Base-by-base conservation (phyloP, 2,113 vertebrate species). In the Illadopsis cleaveri region DNA sequence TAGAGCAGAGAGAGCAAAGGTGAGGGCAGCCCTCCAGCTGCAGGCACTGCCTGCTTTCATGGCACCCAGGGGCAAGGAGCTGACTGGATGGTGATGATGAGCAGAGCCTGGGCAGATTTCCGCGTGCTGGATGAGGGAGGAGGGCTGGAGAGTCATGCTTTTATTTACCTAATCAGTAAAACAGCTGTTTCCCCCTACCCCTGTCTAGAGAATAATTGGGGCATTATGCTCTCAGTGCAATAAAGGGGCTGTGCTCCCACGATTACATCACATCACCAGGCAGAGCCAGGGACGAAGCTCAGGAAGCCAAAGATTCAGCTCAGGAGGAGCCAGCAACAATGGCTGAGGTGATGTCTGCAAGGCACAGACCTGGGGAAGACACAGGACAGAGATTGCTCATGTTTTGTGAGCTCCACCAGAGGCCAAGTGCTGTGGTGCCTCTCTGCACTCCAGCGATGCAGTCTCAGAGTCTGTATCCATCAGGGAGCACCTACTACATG, bases 311-410 rank as follows among this genome's bases (percentile, higher is more conserved):
- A 62, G 93, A 92, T 93, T 89, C 90, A 84, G 24, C 42, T 37
- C 79, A 61, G 45, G 48, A 85, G 69, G 78, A 83, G 94, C 94
- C 95, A 97, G 90, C 82, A 80, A 64, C 71, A 88, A 95, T 94
- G 68, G 73, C 89, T 97, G 95, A 97, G 96, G 96, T 91, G 94
- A 91, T 77, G 93, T 97, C 92, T 97, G 86, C 33, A 6, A 93
- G 88, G 68, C 68, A 64, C 35, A 80, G 86, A 23, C 75, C 89
- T 65, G 71, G 62, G 86, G 51, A 85, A 76, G 81, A 45, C 30
- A 42, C 23, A 42, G 72, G 65, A 86, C 50, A 62, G 62, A 73
- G 71, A 64, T 13, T 8, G 2, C 69, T 80, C 2, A 0, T 51
- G 33, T 17, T 44, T 38, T 47, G 45, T 6, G 6, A 64, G 66